phyloP scores from a whole-genome alignment of 2,797 vertebrate genomes.

The Champsocephalus esox region DNA sequence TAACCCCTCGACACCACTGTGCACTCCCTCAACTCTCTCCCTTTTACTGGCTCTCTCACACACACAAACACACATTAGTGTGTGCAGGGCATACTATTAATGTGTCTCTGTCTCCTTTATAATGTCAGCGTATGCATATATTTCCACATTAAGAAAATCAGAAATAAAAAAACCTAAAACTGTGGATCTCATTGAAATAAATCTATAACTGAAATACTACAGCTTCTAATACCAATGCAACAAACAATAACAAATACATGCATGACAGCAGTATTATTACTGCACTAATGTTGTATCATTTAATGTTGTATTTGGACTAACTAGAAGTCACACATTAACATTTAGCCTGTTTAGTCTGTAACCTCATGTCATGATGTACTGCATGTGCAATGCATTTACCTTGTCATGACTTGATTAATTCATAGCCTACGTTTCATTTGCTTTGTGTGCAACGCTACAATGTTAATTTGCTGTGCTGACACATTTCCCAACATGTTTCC shows the following conservation, averaged over 20 bases:
- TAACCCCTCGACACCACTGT: conserved; percentile 43
- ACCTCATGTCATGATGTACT: neutral
- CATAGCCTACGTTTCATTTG: conserved; percentile 24
- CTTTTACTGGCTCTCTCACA: neutral
- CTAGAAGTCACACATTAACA: neutral
- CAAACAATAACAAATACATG: neutral
- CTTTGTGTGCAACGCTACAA: neutral
- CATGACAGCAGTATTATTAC: neutral
- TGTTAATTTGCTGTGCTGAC: conserved; percentile 32
- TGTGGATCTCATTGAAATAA: neutral
- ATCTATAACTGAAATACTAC: neutral
- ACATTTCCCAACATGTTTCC: conserved; percentile 15
- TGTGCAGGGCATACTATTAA: conserved; percentile 5
- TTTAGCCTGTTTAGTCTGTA: neutral
- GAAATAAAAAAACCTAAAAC: neutral
- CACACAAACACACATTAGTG: neutral
- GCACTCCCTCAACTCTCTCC: conserved; percentile 36
- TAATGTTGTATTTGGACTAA: neutral
- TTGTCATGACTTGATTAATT: conserved; percentile 19
- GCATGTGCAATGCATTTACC: neutral
- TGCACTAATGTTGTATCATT: neutral
- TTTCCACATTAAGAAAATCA: neutral
- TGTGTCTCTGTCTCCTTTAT: conserved; percentile 11
- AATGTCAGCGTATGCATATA: conserved; percentile 8
- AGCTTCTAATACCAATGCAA: neutral